Percentiles rank a stretch among this genome's conserved stretches.
Conservation (phyloP, 2,888 invertebrate genomes). For the Invenusta paracnida region DNA sequence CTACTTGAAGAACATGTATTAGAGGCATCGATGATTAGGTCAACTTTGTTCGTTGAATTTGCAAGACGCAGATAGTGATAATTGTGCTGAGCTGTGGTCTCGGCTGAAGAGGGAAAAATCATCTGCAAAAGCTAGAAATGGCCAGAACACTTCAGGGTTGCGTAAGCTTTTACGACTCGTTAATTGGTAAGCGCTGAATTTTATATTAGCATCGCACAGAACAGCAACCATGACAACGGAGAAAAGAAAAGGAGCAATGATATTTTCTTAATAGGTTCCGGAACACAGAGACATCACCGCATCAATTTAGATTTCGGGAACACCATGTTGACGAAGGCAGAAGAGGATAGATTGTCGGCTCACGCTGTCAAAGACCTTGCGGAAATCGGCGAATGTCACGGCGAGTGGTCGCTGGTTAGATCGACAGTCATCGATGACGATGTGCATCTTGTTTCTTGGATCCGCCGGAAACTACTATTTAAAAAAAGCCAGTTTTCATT, state of each 20-base stretch:
- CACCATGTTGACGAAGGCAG: background rate
- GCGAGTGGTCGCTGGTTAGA: background rate
- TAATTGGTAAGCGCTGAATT: constrained; percentile 10
- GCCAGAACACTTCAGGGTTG: background rate
- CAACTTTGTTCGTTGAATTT: background rate
- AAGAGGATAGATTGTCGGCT: background rate
- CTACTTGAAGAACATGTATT: background rate
- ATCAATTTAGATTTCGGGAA: background rate
- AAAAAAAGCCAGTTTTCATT: too few relatives aligned
- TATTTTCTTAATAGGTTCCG: background rate
- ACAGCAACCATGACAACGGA: background rate
- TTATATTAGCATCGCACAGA: background rate
- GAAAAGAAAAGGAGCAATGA: background rate
- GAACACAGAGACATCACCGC: background rate
- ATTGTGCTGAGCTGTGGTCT: background rate
- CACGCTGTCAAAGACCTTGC: background rate
- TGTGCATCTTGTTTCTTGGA: too few relatives aligned
- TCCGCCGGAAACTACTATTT: too few relatives aligned
- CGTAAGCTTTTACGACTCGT: background rate
- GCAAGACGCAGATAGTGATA: background rate
- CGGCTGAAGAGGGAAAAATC: background rate
- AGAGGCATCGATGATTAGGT: background rate
- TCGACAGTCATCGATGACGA: background rate
- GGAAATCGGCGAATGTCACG: background rate
- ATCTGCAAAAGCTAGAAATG: background rate